Conservation (phyloP, 2,888 invertebrate species). For the Drosophila subsilvestris region DNA sequence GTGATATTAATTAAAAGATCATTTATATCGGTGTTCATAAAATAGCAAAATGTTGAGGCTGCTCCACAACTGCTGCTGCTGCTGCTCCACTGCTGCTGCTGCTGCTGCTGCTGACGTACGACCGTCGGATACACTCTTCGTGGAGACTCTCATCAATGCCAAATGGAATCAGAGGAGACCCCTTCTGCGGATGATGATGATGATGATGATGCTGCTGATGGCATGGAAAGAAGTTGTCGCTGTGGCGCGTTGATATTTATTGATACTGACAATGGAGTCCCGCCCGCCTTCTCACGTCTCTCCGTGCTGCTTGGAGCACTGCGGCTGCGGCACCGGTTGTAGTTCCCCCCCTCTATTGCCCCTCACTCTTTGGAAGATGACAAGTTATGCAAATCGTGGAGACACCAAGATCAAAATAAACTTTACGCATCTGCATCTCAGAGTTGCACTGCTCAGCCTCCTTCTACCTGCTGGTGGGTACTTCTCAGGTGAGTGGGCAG, state of each 20-base stretch:
- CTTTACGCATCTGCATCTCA: constrained; percentile 57
- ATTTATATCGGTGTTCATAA: constrained; percentile 80
- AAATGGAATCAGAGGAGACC: constrained; percentile 65
- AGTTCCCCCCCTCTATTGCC: constrained; percentile 25
- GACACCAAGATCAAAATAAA: constrained; percentile 79
- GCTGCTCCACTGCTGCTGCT: constrained; percentile 7
- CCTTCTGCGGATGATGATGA: constrained; percentile 27
- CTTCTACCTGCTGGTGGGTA: constrained; percentile 1
- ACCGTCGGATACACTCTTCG: constrained; percentile 43
- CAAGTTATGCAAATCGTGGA: constrained; percentile 79
- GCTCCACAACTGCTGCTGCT: constrained; percentile 6
- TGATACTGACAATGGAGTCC: constrained; percentile 78
- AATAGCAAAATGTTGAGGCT: constrained; percentile 74
- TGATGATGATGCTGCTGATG: constrained; percentile 15
- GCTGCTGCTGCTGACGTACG: constrained; percentile 57
- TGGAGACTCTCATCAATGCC: constrained; percentile 76
- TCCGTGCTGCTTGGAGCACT: background rate
- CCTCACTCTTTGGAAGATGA: constrained; percentile 59
- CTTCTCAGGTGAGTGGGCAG: constrained; percentile 69
- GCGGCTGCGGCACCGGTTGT: constrained; percentile 1
- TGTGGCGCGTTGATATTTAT: constrained; percentile 74
- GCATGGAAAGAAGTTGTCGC: constrained; percentile 69
- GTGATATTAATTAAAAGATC: constrained; percentile 81
- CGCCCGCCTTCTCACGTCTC: constrained; percentile 2
- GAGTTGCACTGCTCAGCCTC: background rate